Percentiles rank a stretch among this genome's conserved stretches.
Conservation (phyloP, 35 echinoderm and acorn worm species). For the Acanthaster planci region DNA sequence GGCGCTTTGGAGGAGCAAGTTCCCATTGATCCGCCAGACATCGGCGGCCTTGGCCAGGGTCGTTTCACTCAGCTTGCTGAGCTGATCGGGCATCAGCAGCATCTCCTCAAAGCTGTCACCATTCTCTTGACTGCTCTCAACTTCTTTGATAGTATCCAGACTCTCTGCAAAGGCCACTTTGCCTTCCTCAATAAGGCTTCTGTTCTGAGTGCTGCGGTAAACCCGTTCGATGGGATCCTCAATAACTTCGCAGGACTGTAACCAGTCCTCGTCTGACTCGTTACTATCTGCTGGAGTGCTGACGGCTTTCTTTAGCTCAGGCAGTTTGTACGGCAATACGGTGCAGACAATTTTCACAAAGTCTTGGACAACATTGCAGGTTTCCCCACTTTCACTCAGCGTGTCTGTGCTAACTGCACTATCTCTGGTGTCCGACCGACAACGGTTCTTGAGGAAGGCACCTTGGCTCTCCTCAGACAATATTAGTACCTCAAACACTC, state of each 20-base stretch:
- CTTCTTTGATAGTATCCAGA: neutral
- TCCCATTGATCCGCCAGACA: conserved; percentile 66
- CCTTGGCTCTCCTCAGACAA: conserved; percentile 62
- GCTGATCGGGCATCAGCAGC: neutral
- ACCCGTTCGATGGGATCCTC: conserved; percentile 14
- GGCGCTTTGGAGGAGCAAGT: conserved; percentile 41
- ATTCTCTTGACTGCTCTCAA: neutral
- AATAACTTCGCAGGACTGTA: neutral
- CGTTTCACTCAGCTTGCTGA: conserved; percentile 40
- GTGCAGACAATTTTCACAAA: conserved; percentile 68
- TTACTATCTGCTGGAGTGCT: neutral
- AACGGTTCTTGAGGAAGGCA: neutral
- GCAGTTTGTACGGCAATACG: conserved; percentile 52
- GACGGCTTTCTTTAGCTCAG: neutral
- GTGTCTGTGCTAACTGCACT: conserved; percentile 60
- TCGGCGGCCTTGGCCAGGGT: conserved; percentile 61
- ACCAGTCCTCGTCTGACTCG: neutral
- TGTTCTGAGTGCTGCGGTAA: neutral
- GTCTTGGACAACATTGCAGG: conserved; percentile 44
- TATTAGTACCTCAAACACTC: conserved; percentile 94
- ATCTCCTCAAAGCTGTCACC: neutral
- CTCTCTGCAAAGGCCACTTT: conserved; percentile 9
- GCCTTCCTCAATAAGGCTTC: conserved; percentile 1
- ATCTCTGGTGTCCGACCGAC: conserved; percentile 46
- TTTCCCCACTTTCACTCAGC: conserved; percentile 26